A percentile compares a stretch with the other conserved stretches of the same genome.
Evolutionary conservation across 2,888 invertebrate genomes (phyloP).

Genomic region (Drosophila neotestacea): DNA sequence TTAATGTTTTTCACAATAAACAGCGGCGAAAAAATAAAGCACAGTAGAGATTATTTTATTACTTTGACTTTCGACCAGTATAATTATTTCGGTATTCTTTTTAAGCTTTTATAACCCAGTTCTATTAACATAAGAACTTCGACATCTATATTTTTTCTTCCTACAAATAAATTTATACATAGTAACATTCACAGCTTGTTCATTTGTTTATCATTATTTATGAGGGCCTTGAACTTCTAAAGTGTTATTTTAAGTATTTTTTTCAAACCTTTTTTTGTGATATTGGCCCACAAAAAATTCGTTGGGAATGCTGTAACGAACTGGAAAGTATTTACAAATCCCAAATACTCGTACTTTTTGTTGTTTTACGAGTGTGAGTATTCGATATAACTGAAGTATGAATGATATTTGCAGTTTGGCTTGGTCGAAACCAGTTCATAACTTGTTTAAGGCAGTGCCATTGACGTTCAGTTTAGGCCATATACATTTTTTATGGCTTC

Average conservation of each 20-base stretch:
- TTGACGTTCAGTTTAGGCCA: constrained; percentile 35
- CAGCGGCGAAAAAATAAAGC: too few relatives aligned
- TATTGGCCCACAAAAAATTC: constrained; percentile 9
- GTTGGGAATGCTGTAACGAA: neutral
- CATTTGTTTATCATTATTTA: constrained; percentile 1
- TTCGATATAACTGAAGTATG: constrained; percentile 23
- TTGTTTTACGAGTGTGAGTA: neutral
- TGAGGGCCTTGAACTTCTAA: neutral
- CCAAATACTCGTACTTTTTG: constrained; percentile 3
- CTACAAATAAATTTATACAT: too few relatives aligned
- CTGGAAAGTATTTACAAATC: neutral
- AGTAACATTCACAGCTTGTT: neutral
- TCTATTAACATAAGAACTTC: neutral
- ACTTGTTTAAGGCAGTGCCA: constrained; percentile 62
- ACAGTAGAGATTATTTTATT: too few relatives aligned
- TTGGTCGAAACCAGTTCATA: constrained; percentile 61
- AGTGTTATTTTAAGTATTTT: constrained; percentile 1
- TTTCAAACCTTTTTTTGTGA: neutral
- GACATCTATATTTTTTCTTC: too few relatives aligned
- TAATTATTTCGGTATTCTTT: neutral
- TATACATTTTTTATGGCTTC: constrained; percentile 37
- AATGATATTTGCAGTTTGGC: constrained; percentile 34
- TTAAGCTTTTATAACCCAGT: neutral
- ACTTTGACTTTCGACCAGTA: too few relatives aligned
- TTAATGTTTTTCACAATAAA: too few relatives aligned